These are phyloP conservation scores for Carcina quercana DNA, from an alignment of 2,888 invertebrate genomes.

Conservation along the genomic window DNA sequence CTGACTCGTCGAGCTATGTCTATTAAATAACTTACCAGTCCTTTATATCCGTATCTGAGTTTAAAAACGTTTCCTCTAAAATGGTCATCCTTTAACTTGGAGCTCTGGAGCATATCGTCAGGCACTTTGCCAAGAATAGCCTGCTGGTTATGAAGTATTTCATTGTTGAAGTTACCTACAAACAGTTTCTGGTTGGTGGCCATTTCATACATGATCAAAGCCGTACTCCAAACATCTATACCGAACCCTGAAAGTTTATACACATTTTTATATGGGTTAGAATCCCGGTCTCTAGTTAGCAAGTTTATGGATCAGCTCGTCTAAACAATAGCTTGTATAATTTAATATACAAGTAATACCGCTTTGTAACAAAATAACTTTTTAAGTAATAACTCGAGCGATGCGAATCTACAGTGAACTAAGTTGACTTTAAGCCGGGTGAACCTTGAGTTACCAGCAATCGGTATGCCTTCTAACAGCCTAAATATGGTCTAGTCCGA, in stretches of 20 bases:
- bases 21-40: slow-evolving; percentile 23
- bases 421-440: too few species aligned
- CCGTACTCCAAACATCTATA: slow-evolving; percentile 51
- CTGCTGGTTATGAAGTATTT: slow-evolving; percentile 38
- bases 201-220: slow-evolving; percentile 46
- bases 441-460: too few species aligned
- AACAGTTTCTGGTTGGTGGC: slow-evolving; percentile 31
- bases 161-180: slow-evolving; percentile 28
- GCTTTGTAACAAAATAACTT: too few species aligned
- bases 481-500: too few species aligned
- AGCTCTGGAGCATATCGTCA: slow-evolving; percentile 27
- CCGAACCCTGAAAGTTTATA: too few species aligned
- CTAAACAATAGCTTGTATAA: neutral
- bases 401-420: too few species aligned
- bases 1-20: too few species aligned
- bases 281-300: too few species aligned
- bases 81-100: slow-evolving; percentile 20
- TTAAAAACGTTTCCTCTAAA: slow-evolving; percentile 27
- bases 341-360: neutral
- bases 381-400: too few species aligned
- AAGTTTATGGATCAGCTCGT: too few species aligned
- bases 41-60: slow-evolving; percentile 12
- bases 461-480: too few species aligned
- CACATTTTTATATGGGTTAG: too few species aligned
- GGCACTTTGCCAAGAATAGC: slow-evolving; percentile 31